Percentiles rank a stretch among this genome's conserved stretches.
These are phyloP conservation scores for Trichosurus vulpecula DNA, from an alignment of 2,797 vertebrate genomes.

Conservation along the genomic window DNA sequence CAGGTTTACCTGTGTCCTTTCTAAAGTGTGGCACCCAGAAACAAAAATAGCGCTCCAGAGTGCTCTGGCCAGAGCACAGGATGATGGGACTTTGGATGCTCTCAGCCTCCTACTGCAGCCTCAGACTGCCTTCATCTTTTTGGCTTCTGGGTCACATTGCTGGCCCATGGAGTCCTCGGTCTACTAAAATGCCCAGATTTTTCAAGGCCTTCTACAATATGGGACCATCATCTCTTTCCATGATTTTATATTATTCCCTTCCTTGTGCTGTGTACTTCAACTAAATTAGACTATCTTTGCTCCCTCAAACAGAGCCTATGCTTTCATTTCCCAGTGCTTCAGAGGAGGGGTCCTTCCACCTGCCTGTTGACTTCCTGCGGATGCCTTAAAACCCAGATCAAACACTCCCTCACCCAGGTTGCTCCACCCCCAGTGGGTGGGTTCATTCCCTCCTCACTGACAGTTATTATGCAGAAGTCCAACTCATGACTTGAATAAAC, in stretches of 20 bases:
- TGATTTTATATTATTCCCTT: not conserved
- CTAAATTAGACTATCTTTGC: not conserved
- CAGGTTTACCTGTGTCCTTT: not conserved
- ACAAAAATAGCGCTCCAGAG: not conserved
- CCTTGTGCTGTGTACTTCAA: not conserved
- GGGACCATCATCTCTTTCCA: not conserved
- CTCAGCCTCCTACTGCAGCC: too few species aligned
- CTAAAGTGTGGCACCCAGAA: not conserved
- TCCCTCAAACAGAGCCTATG: not conserved
- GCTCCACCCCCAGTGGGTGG: not conserved
- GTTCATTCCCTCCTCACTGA: not conserved
- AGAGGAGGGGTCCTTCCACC: not conserved
- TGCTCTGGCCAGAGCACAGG: not conserved
- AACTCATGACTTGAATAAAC: not conserved
- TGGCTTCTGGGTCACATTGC: not conserved
- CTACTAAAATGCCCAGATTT: not conserved
- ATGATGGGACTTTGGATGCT: not conserved
- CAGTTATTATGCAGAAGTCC: not conserved
- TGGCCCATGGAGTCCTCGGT: not conserved
- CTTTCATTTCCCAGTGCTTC: not conserved
- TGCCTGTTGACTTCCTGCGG: not conserved
- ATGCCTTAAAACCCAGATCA: not conserved
- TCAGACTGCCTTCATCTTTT: not conserved
- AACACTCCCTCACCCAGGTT: not conserved
- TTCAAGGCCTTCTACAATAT: not conserved